These are phyloP conservation scores for Pachymerium ferrugineum DNA, from an alignment of 2,888 invertebrate species.

Conservation along the genomic window DNA sequence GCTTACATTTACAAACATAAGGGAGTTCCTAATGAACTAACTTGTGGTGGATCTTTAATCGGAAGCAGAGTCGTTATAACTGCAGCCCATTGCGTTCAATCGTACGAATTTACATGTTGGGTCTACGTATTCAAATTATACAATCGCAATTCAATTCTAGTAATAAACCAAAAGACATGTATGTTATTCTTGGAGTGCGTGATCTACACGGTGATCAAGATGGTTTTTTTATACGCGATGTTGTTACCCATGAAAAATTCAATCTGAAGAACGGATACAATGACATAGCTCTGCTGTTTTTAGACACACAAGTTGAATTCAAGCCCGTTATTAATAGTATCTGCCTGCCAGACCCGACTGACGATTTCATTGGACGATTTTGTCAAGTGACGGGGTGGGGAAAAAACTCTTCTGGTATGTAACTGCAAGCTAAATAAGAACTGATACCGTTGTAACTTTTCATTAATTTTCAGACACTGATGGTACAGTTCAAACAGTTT, in stretches of 20 bases:
- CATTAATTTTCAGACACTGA: background rate
- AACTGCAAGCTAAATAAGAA: too few species aligned
- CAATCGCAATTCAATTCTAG: too few species aligned
- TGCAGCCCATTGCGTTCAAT: slow-evolving; percentile 68
- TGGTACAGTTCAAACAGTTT: background rate
- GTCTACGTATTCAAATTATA: too few species aligned
- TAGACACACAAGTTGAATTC: slow-evolving; percentile 57
- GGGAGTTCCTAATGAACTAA: slow-evolving; percentile 53
- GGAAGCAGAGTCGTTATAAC: slow-evolving; percentile 70
- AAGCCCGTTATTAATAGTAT: slow-evolving; percentile 65
- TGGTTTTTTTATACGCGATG: slow-evolving; percentile 57
- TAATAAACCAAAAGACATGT: too few species aligned
- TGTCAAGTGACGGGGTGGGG: slow-evolving; percentile 74
- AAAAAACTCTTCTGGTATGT: slow-evolving; percentile 63
- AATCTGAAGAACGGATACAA: slow-evolving; percentile 57
- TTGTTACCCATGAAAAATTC: slow-evolving; percentile 40
- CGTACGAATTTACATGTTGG: slow-evolving; percentile 42
- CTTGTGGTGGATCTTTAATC: slow-evolving; percentile 75
- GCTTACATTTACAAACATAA: too few species aligned
- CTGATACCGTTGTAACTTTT: too few species aligned
- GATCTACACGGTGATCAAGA: slow-evolving; percentile 65
- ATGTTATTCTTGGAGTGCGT: too few species aligned
- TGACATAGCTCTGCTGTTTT: slow-evolving; percentile 66
- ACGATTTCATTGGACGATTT: slow-evolving; percentile 28
- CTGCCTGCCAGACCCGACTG: slow-evolving; percentile 56